Evolutionary conservation across 2,888 invertebrate genomes (phyloP).

Genomic region (Teleiodes luculella): DNA sequence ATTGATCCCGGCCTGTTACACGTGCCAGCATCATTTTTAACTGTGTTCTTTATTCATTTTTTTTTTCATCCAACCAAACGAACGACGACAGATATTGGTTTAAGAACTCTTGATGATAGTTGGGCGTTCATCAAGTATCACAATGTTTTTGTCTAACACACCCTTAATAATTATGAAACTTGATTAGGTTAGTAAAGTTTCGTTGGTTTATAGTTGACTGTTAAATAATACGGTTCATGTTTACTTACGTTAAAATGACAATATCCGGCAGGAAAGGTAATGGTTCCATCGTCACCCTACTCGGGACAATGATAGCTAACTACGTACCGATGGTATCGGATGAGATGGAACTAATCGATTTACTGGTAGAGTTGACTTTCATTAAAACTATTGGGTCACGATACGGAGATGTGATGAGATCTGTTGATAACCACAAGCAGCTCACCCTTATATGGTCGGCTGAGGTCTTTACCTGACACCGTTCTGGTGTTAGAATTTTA

Average conservation of each 20-base stretch:
- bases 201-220: too few species aligned
- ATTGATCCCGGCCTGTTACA: too few species aligned
- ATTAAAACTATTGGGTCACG: slow-evolving; percentile 66
- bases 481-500: slow-evolving; percentile 1
- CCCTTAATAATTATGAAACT: too few species aligned
- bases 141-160: too few species aligned
- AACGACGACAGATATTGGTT: too few species aligned
- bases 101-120: too few species aligned
- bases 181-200: too few species aligned
- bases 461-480: background rate
- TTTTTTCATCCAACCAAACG: too few species aligned
- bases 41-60: too few species aligned
- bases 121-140: too few species aligned
- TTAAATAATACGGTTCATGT: too few species aligned
- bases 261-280: background rate
- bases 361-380: slow-evolving; percentile 54
- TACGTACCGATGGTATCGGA: slow-evolving; percentile 59
- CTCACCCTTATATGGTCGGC: background rate
- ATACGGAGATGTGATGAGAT: slow-evolving; percentile 33
- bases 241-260: background rate
- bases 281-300: slow-evolving; percentile 6
- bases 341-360: slow-evolving; percentile 67
- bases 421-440: slow-evolving; percentile 39
- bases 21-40: too few species aligned
- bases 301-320: slow-evolving; percentile 61